A percentile compares a stretch with the other conserved stretches of the same genome.
Conservation (phyloP, 2,797 vertebrate genomes). For the Heteromormyrus szaboi region DNA sequence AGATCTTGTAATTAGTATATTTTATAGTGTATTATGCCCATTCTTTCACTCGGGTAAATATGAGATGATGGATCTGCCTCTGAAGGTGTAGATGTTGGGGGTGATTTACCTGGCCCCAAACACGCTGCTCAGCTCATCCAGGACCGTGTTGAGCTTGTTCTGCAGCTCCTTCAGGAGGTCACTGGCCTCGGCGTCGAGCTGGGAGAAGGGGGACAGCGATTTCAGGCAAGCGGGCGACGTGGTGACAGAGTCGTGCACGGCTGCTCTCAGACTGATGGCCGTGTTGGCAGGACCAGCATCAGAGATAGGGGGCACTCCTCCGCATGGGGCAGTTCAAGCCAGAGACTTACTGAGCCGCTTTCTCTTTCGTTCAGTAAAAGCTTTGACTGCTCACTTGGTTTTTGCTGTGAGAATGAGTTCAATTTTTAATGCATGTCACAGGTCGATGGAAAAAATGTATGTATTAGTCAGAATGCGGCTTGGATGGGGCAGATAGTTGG, state of each 20-base stretch:
- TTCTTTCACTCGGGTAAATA: neutral
- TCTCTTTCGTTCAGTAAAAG: neutral
- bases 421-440: neutral
- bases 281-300: neutral
- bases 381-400: neutral
- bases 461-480: neutral
- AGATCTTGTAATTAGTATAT: neutral
- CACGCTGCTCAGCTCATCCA: conserved; percentile 84
- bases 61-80: neutral
- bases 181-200: conserved; percentile 93
- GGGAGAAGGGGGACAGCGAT: conserved; percentile 41
- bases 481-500: neutral
- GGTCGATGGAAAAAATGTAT: neutral
- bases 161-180: conserved; percentile 87
- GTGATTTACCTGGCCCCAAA: conserved; percentile 81
- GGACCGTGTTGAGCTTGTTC: conserved; percentile 79
- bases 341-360: neutral
- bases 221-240: conserved; percentile 13
- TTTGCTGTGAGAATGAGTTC: neutral
- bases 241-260: neutral
- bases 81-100: neutral
- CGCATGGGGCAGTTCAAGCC: no score
- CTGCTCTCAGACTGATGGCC: neutral
- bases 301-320: neutral
- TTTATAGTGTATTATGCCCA: neutral